These are phyloP conservation scores for Sigmodon hispidus DNA, from an alignment of 2,113 vertebrate species.

Conservation along the genomic window DNA sequence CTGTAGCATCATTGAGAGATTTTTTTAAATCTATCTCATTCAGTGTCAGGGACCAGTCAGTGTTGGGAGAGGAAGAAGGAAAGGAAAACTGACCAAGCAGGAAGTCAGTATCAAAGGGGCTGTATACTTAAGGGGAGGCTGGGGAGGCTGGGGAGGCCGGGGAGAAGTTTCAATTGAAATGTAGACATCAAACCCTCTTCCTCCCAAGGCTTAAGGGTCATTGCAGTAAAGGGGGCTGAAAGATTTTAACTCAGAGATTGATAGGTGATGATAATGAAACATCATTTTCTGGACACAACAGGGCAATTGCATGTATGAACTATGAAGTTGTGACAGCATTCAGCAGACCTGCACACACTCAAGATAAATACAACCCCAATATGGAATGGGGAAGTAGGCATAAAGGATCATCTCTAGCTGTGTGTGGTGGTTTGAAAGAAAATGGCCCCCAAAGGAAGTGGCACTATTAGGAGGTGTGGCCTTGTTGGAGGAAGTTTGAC, in stretches of 20 bases:
- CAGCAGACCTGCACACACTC: background rate
- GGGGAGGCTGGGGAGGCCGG: background rate
- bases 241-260: background rate
- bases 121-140: background rate
- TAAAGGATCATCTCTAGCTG: too few relatives aligned
- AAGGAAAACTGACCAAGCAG: background rate
- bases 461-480: background rate
- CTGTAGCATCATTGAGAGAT: background rate
- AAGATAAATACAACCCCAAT: too few relatives aligned
- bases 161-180: background rate
- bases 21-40: background rate
- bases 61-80: background rate
- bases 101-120: background rate
- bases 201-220: background rate
- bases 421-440: background rate
- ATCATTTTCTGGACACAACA: background rate
- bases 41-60: background rate
- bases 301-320: background rate
- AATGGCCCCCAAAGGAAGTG: background rate
- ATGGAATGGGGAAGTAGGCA: background rate
- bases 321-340: background rate
- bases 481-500: background rate
- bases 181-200: background rate
- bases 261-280: background rate
- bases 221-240: background rate